These are phyloP conservation scores for Arrhopalites spinosus DNA, from an alignment of 2,888 invertebrate genomes.

Conservation along the genomic window DNA sequence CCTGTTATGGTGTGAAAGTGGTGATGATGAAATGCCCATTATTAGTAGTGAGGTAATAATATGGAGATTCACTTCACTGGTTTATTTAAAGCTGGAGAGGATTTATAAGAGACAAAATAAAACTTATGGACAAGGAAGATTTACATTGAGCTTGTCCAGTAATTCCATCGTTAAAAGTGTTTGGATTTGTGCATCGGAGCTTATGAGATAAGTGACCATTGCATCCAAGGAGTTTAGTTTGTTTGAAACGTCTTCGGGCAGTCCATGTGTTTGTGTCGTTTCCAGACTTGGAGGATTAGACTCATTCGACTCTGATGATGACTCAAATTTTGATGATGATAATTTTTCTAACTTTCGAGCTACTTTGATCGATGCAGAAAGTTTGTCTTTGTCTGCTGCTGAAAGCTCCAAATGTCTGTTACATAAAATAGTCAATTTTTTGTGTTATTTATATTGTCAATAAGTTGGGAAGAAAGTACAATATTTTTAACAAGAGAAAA, in stretches of 20 bases:
- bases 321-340: slow-evolving; percentile 28
- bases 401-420: slow-evolving; percentile 83
- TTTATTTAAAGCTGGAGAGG: not conserved
- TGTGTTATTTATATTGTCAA: not conserved
- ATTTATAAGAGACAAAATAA: not conserved
- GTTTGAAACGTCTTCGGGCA: not conserved
- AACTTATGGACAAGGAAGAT: too few relatives aligned
- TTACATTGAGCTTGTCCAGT: not conserved
- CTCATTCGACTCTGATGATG: slow-evolving; percentile 36
- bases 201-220: slow-evolving; percentile 30
- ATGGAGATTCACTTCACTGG: not conserved
- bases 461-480: not conserved
- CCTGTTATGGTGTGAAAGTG: too few relatives aligned
- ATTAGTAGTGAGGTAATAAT: too few relatives aligned
- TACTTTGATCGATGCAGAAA: slow-evolving; percentile 88
- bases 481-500: too few relatives aligned
- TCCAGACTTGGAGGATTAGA: slow-evolving; percentile 37
- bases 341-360: slow-evolving; percentile 89
- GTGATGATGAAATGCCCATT: too few relatives aligned
- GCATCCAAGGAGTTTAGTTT: slow-evolving; percentile 21
- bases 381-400: slow-evolving; percentile 88
- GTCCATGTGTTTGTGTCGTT: not conserved
- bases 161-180: slow-evolving; percentile 32
- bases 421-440: slow-evolving; percentile 41
- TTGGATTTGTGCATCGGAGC: slow-evolving; percentile 27